phyloP scores from a whole-genome alignment of 35 echinoderm and acorn worm species.

The Strongylocentrotus purpuratus region DNA sequence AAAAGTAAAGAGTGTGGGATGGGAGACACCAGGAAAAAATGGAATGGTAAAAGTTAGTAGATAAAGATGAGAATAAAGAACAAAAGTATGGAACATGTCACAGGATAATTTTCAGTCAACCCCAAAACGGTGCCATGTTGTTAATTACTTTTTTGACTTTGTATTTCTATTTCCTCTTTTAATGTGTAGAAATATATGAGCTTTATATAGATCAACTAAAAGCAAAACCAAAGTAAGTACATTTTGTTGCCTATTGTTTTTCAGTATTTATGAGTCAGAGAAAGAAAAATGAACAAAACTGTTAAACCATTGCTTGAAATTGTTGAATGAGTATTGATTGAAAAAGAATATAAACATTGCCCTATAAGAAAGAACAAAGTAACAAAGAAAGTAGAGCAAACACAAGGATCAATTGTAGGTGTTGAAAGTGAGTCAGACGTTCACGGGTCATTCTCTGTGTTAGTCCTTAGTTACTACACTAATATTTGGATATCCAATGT shows the following conservation, averaged over 20 bases:
- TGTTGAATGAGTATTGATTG: conserved; percentile 6
- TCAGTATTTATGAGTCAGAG: not conserved
- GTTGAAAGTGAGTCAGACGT: not conserved
- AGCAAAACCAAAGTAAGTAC: not conserved
- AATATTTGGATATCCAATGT: not conserved
- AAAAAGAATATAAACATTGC: not conserved
- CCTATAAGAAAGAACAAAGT: not conserved
- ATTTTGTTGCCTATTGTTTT: not conserved
- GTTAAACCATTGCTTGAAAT: not conserved
- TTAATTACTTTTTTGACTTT: no score
- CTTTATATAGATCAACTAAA: not conserved
- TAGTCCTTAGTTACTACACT: conserved; percentile 4
- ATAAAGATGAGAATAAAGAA: not conserved
- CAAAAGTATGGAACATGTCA: not conserved
- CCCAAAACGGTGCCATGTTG: not conserved
- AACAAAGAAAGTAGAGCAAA: not conserved
- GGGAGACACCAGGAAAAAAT: not conserved
- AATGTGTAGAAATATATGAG: not conserved
- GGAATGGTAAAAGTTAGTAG: not conserved
- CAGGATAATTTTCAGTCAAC: not conserved
- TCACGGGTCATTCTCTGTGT: not conserved
- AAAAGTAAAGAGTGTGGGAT: not conserved
- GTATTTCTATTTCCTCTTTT: not conserved
- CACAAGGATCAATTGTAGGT: conserved; percentile 2
- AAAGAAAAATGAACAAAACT: not conserved